Conservation (phyloP, 2,113 vertebrate genomes). For the Vulpes ferrilata region DNA sequence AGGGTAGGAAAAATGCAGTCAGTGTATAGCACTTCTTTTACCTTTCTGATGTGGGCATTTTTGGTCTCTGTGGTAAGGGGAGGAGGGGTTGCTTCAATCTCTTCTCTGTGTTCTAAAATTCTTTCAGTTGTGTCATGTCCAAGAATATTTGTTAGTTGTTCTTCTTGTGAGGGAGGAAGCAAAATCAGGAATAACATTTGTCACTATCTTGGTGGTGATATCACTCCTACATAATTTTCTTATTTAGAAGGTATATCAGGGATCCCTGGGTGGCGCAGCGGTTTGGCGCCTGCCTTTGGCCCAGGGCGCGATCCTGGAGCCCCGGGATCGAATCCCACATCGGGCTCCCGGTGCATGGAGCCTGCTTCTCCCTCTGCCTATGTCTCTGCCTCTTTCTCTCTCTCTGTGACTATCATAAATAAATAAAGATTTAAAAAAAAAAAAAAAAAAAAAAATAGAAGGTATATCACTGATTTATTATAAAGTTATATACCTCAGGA, state of each 20-base stretch:
- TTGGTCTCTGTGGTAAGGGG: neutral
- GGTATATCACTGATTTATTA: neutral
- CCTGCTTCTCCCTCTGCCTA: too few species aligned
- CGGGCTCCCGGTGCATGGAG: too few species aligned
- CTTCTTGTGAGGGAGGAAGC: neutral
- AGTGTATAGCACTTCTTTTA: neutral
- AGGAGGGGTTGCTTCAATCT: neutral
- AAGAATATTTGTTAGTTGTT: neutral
- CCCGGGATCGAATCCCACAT: too few species aligned
- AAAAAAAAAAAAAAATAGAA: too few species aligned
- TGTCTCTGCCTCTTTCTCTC: too few species aligned
- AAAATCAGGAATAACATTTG: neutral
- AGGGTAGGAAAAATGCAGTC: neutral
- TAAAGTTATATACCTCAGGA: neutral
- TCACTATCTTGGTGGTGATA: neutral
- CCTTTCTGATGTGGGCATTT: neutral
- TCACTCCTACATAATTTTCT: neutral
- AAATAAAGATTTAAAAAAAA: too few species aligned
- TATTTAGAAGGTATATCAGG: neutral
- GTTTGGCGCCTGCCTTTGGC: too few species aligned
- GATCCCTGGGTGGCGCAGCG: too few species aligned
- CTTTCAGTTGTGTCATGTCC: neutral
- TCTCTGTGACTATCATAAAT: too few species aligned
- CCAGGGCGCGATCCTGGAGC: too few species aligned
- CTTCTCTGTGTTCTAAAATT: too few species aligned